These are phyloP conservation scores for Brachionus plicatilis DNA, from an alignment of 1,140 invertebrate species.

Conservation along the genomic window DNA sequence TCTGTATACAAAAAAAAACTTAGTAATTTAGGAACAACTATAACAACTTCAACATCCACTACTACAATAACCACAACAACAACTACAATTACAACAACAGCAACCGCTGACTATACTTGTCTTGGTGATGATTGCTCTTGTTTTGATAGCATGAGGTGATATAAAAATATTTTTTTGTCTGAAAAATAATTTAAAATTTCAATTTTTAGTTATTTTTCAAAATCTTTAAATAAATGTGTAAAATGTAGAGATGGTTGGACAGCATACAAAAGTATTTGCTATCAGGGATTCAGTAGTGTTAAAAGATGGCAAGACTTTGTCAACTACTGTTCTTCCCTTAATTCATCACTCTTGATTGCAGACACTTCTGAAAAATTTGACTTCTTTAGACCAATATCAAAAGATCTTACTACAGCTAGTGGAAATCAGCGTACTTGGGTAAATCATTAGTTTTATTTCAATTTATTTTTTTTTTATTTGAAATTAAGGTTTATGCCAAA, in stretches of 20 bases:
- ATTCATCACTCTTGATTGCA: not conserved
- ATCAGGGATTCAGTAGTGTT: not conserved
- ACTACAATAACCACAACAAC: no score
- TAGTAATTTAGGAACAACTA: no score
- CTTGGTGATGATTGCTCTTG: no score
- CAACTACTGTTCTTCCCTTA: not conserved
- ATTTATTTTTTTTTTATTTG: not conserved
- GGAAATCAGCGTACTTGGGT: constrained; percentile 2
- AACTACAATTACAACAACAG: no score
- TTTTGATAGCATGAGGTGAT: no score
- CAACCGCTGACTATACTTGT: no score
- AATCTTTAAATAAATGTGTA: not conserved
- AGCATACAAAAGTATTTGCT: not conserved
- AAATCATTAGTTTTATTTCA: not conserved
- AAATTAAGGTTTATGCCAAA: not conserved
- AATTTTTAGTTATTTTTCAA: not conserved
- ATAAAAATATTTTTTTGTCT: no score
- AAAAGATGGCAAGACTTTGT: not conserved
- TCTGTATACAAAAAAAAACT: no score
- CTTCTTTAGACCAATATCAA: not conserved
- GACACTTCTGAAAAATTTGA: not conserved
- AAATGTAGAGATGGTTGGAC: not conserved
- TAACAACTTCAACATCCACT: no score
- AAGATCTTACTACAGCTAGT: not conserved
- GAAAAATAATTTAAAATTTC: no score